Evolutionary conservation across 1,140 invertebrate species (phyloP), one percentile per base, ranked within the genome.

Genomic region (Ladona fulva): DNA sequence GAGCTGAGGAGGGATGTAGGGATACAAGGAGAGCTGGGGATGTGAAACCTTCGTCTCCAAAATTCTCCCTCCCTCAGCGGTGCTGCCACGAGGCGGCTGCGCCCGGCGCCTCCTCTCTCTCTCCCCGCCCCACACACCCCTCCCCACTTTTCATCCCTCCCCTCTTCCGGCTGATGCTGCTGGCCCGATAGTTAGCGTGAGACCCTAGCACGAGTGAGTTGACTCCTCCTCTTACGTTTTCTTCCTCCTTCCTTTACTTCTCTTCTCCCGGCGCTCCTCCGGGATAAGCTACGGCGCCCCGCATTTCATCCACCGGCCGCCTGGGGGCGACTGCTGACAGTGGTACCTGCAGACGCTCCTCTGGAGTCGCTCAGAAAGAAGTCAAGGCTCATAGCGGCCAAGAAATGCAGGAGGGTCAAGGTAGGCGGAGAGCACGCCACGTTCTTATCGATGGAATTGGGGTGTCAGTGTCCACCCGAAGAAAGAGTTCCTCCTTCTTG

Each of bases 301-400:
- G 52, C 52, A 12, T 22, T 66, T 22, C 52, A 5, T 19, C 52
- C 52, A 16, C 52, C 52, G 52, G 16, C 16, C 52, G 3, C 12
- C 52, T 19, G 52, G 52, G 52, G 52, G 3, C 52, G 52, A 66
- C 52, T 66, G 52, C 52, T 6, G 5, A 5, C 1, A 66, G 52
- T 66, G 52, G n/a, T 19, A 66, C 52, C 52, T 22, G 52, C n/a
- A 22, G 37, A 22, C 76, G 76, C 7, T 24, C 25, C 76, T 76
- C 76, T 76, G 76, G 76, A 76, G 76, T 24, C 76, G 25, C 42
- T 76, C 6, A 42, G 76, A 42, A 76, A 52, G 76, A 76, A 76
- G 76, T 76, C 76, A 25, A 76, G 76, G 44, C 44, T 52, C n/a
- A 76, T 76, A 22, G 76, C 76, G 37, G 76, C 76, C 76, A 42